Evolutionary conservation across 1,140 invertebrate genomes (phyloP).

Genomic region (Nylanderia fulva): DNA sequence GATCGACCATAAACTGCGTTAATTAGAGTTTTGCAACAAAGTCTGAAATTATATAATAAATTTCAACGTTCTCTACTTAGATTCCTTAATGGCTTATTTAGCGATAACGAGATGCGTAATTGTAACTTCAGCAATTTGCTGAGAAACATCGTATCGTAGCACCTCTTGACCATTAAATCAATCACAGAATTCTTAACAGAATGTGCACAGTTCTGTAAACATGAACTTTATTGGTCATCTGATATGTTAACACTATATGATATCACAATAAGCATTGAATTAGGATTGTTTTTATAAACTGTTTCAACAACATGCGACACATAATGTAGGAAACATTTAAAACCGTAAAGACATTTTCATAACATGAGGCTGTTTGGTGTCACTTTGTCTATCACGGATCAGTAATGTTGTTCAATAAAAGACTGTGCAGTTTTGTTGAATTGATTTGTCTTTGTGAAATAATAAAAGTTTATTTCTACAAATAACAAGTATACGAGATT

Average conservation of each 20-base stretch:
- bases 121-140: not conserved
- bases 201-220: slow-evolving; percentile 6
- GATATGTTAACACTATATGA: slow-evolving; percentile 35
- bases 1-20: not conserved
- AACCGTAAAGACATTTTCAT: slow-evolving; percentile 32
- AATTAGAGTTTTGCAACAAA: slow-evolving; percentile 2
- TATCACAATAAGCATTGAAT: slow-evolving; percentile 7
- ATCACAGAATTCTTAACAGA: not conserved
- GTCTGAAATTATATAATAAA: not conserved
- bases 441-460: slow-evolving; percentile 23
- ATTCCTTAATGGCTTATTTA: not conserved
- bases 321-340: slow-evolving; percentile 2
- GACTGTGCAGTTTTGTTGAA: slow-evolving; percentile 60
- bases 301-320: slow-evolving; percentile 37
- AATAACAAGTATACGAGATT: slow-evolving; percentile 4
- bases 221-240: slow-evolving; percentile 52
- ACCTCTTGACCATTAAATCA: not conserved
- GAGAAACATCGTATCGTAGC: not conserved
- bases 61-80: not conserved
- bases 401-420: slow-evolving; percentile 38
- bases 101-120: not conserved
- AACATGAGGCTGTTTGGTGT: slow-evolving; percentile 33
- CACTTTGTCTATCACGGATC: slow-evolving; percentile 46
- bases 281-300: slow-evolving; percentile 64
- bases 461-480: slow-evolving; percentile 39